Evolutionary conservation across 2,888 invertebrate genomes (phyloP), one percentile per base, ranked within the genome.

Genomic region (Cosmia pyralina): DNA sequence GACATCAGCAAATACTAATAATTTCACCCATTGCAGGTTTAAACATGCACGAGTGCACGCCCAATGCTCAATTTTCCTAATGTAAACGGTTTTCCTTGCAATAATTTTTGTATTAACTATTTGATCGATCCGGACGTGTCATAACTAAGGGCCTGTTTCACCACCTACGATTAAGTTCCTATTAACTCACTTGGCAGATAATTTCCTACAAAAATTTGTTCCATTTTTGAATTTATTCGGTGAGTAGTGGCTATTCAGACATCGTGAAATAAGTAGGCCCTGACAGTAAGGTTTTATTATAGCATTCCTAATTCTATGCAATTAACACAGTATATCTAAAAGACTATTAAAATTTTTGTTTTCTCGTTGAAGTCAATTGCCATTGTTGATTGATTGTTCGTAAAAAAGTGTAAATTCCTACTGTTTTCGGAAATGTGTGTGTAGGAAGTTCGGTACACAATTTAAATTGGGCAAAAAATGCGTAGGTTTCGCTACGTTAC

Each of bases 301-400:
- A 28, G 22, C 28, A 13, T 17, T 71, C 1, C 48, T 41, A 41
- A 71, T 50, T 71, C 0, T 17, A n/a, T 48, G 28, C 38, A 28
- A 70, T 48, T 70, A 70, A n/a, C 48, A 48, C 19, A 41, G 5
- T 71, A 41, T 11, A 8, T 41, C 48, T 71, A 70, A 57, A 57
- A 13, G 6, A n/a, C n/a, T n/a, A n/a, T n/a, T n/a, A n/a, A n/a
- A n/a, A n/a, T n/a, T n/a, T n/a, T 28, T 41, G 41, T 41, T 41
- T 28, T 69, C 17, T 44, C 0, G 28, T 48, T n/a, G 28, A 50
- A 28, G 3, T 11, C 15, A 52, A 52, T n/a, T 52, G 15, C 22
- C 4, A 22, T 65, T 46, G 69, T 69, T 34, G 4, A 34, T 22
- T 46, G 46, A 22, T 50, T 69, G 13, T 22, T 69, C 6, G n/a